Evolutionary conservation across 1,140 invertebrate species (phyloP).

Genomic region (Bradysia coprophila): DNA sequence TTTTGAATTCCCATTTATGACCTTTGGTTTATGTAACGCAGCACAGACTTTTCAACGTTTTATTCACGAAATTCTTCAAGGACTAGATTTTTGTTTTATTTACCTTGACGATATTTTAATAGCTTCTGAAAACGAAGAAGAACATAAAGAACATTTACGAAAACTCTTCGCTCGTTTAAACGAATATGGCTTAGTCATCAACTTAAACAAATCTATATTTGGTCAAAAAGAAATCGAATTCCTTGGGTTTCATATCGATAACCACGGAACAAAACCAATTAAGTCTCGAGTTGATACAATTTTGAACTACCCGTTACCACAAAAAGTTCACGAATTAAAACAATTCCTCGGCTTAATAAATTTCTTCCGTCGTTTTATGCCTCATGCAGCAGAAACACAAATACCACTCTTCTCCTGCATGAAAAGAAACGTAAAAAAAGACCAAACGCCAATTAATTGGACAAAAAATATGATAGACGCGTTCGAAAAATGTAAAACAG

Average conservation of each 20-base stretch:
- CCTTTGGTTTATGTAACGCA: too few species aligned
- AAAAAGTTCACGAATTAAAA: neutral
- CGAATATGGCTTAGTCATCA: too few species aligned
- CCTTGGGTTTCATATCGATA: too few species aligned
- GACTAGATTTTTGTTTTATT: slow-evolving; percentile 15
- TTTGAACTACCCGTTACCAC: neutral
- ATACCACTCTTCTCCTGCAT: slow-evolving; percentile 4
- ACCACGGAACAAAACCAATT: too few species aligned
- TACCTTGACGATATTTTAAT: slow-evolving; percentile 34
- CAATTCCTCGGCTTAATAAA: neutral
- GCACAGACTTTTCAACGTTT: slow-evolving; percentile 28
- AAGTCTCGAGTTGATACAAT: neutral
- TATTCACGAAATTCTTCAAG: slow-evolving; percentile 24
- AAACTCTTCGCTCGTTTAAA: too few species aligned
- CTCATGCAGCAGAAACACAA: neutral
- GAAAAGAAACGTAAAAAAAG: slow-evolving; percentile 5
- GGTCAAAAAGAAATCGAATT: too few species aligned
- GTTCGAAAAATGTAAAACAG: slow-evolving; percentile 10
- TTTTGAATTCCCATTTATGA: slow-evolving; percentile 19
- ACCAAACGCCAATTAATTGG: slow-evolving; percentile 9
- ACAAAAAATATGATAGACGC: slow-evolving; percentile 6
- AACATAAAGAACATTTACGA: too few species aligned
- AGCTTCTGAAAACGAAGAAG: slow-evolving; percentile 9
- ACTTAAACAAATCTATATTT: too few species aligned
- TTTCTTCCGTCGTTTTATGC: neutral